Percentiles rank a stretch among this genome's conserved stretches.
These are phyloP conservation scores for Leptinotarsa tumamoca DNA, from an alignment of 2,888 invertebrate genomes.

Conservation along the genomic window DNA sequence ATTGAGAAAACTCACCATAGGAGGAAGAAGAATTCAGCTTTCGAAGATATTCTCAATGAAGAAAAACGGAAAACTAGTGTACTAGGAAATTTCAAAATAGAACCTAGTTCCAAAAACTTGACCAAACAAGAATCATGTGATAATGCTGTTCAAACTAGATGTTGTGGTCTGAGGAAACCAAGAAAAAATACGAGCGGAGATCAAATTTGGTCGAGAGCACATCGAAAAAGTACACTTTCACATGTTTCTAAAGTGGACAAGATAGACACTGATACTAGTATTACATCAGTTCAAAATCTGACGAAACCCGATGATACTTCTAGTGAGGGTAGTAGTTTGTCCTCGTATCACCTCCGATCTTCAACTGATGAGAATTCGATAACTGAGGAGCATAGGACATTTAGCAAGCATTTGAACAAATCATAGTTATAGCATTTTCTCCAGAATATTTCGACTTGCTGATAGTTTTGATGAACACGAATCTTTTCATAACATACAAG, in stretches of 20 bases:
- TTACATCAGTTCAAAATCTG: neutral
- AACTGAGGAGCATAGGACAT: neutral
- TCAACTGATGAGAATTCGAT: neutral
- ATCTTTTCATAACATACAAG: too few species aligned
- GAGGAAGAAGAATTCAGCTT: neutral
- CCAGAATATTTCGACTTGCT: too few species aligned
- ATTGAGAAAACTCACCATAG: neutral
- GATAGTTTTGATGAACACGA: too few species aligned
- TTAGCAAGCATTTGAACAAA: neutral
- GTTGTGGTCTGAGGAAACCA: neutral
- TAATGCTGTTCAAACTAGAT: neutral
- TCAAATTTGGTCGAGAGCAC: neutral
- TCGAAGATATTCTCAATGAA: constrained; percentile 6
- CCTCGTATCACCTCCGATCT: neutral
- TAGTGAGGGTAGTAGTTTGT: neutral
- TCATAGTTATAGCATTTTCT: neutral
- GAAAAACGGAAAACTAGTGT: neutral
- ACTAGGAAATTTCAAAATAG: neutral
- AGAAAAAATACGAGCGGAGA: neutral
- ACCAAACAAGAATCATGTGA: neutral
- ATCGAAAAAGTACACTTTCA: neutral
- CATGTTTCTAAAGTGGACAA: neutral
- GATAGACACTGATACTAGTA: neutral
- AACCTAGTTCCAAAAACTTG: neutral
- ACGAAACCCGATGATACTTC: neutral